These are phyloP conservation scores for Morus bassanus DNA, from an alignment of 2,797 vertebrate genomes.

Conservation along the genomic window DNA sequence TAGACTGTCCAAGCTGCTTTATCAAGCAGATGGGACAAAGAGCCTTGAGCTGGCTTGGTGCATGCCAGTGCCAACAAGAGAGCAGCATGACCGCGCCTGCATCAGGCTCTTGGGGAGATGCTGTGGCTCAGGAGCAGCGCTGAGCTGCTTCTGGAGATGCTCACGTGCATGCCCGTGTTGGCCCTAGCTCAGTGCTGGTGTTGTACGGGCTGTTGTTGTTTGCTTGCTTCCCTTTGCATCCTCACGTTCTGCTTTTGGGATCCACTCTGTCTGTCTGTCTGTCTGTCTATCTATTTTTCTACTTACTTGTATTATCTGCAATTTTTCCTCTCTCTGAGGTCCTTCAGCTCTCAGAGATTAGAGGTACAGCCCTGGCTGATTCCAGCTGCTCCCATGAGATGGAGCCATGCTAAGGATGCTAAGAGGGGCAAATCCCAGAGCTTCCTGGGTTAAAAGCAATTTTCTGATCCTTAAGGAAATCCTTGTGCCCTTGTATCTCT, in stretches of 20 bases:
- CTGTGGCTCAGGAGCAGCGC: neutral
- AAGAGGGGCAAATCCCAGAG: neutral
- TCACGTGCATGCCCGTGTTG: fast-evolving
- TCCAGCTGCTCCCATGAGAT: neutral
- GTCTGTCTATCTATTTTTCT: neutral
- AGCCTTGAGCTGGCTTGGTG: neutral
- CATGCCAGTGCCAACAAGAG: neutral
- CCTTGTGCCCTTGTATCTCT: neutral
- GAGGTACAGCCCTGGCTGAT: neutral
- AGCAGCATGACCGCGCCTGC: neutral
- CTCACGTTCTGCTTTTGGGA: neutral
- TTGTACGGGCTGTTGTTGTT: neutral
- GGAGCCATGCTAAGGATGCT: neutral
- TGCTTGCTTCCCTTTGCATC: neutral
- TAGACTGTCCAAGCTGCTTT: neutral
- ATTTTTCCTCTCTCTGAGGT: neutral
- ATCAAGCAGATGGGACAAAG: neutral
- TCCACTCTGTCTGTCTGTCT: neutral
- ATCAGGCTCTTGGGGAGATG: neutral
- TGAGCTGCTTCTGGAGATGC: neutral
- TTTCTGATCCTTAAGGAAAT: neutral
- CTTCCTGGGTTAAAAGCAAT: neutral
- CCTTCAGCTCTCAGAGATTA: neutral
- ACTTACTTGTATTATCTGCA: neutral
- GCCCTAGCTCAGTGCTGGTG: neutral